Evolutionary conservation across 2,888 invertebrate species (phyloP), one percentile per base, ranked within the genome.

Genomic region (Dexiosoma caninum): DNA sequence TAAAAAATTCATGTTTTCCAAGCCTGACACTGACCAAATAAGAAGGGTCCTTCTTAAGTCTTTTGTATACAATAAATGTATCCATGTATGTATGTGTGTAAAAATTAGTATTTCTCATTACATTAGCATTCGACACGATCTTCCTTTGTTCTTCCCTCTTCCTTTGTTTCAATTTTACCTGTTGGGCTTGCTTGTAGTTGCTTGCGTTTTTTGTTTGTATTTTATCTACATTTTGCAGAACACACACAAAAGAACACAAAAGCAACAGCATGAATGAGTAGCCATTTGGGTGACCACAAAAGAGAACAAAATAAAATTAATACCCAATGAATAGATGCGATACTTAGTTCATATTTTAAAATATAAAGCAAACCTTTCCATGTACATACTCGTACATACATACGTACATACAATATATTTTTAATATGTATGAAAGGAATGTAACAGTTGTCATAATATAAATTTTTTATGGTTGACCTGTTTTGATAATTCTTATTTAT

Each of bases 391-490:
- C n/a, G n/a, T n/a, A n/a, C n/a, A n/a, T n/a, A n/a, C n/a, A n/a
- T n/a, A n/a, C n/a, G n/a, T n/a, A n/a, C n/a, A n/a, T n/a, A n/a
- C n/a, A n/a, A n/a, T 19, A 19, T 32, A 4, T 55, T 14, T 30
- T 0, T 19, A 37, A 6, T 27, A 12, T 40, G 64, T 3, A 30
- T 42, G 46, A 49, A 23, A 49, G 30, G 14, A 12, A 10, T 59
- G 16, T 27, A n/a, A 6, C 37, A 37, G 9, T 23, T 71, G 71
- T 71, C 71, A 60, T 49, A 70, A 70, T 70, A 71, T 40, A 42
- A 60, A 37, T 60, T 60, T 66, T 71, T 30, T 60, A 40, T 49
- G 37, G 27, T 19, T 55, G 6, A 30, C 8, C 42, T 14, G 8
- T 37, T 44, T 46, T 30, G 23, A 9, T 16, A 4, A 30, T 23